Conservation (phyloP, 2,113 vertebrate genomes). For the Ranitomeya imitator region DNA sequence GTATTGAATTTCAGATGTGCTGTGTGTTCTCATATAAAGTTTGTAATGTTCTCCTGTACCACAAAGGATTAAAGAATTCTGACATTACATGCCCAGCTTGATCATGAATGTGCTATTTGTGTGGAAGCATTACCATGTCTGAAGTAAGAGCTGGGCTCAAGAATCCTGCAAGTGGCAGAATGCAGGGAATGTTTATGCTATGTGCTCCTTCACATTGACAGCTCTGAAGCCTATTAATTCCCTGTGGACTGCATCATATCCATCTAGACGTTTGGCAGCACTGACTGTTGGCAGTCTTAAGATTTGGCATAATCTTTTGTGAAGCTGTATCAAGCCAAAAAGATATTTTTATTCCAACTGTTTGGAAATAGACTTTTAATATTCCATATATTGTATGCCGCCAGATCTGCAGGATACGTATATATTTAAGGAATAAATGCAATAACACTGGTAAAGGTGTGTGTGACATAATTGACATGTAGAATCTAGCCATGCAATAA, state of each 20-base stretch:
- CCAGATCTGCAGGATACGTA: no score
- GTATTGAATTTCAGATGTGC: conserved; percentile 1
- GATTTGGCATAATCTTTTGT: conserved; percentile 16
- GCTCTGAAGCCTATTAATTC: conserved; percentile 3
- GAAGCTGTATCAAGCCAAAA: not conserved
- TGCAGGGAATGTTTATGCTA: conserved; percentile 9
- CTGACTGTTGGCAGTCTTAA: conserved; percentile 11
- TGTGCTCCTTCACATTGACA: conserved; percentile 23
- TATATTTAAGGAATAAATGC: not conserved
- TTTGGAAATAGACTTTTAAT: not conserved
- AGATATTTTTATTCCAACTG: not conserved
- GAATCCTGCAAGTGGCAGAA: conserved; percentile 8
- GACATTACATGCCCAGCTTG: not conserved
- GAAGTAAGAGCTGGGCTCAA: not conserved
- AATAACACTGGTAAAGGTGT: not conserved
- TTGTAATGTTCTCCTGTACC: not conserved
- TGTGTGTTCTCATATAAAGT: not conserved
- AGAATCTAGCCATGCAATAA: no score
- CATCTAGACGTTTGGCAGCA: conserved; percentile 14
- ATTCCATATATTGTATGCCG: not conserved
- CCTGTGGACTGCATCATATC: conserved; percentile 22
- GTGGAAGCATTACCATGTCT: not conserved
- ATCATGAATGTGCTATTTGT: conserved; percentile 33
- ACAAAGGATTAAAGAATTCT: not conserved
- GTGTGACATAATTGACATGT: not conserved